phyloP scores from a whole-genome alignment of 2,113 vertebrate genomes.

The Stigmatopora argus region DNA sequence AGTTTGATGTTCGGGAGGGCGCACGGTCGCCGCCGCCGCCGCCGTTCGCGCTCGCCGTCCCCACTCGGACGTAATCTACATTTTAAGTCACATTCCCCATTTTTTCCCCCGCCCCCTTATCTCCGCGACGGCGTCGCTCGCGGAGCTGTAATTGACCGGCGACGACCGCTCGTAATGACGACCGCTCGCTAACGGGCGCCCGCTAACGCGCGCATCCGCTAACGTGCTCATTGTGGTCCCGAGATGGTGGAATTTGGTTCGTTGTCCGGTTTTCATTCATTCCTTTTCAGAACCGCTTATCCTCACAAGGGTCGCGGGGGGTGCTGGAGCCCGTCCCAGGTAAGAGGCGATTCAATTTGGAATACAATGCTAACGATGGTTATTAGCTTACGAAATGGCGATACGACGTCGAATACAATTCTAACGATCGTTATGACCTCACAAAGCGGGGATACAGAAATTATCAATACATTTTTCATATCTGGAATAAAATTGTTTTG shows the following conservation, averaged over 20 bases:
- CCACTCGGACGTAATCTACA: constrained; percentile 66
- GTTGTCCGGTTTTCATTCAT: constrained; percentile 37
- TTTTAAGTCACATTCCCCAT: constrained; percentile 59
- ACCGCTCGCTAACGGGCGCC: constrained; percentile 57
- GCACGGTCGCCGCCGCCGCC: constrained; percentile 47
- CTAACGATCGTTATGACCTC: too few species aligned
- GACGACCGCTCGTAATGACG: constrained; percentile 74
- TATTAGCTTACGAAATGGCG: too few species aligned
- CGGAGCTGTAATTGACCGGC: constrained; percentile 76
- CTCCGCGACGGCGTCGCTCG: constrained; percentile 56
- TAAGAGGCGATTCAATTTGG: too few species aligned
- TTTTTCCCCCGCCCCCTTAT: constrained; percentile 47
- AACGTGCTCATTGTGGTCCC: constrained; percentile 57
- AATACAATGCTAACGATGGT: too few species aligned
- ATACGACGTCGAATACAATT: too few species aligned
- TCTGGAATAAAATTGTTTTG: too few species aligned
- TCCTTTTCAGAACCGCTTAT: too few species aligned
- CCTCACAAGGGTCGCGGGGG: too few species aligned
- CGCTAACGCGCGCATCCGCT: constrained; percentile 53
- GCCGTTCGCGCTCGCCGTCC: constrained; percentile 67
- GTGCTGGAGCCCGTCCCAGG: too few species aligned
- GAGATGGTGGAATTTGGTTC: constrained; percentile 63
- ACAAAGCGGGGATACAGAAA: too few species aligned
- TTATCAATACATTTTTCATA: too few species aligned
- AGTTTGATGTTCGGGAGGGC: constrained; percentile 71